Evolutionary conservation across 2,888 invertebrate species (phyloP).

Genomic region (Cepaea hortensis): DNA sequence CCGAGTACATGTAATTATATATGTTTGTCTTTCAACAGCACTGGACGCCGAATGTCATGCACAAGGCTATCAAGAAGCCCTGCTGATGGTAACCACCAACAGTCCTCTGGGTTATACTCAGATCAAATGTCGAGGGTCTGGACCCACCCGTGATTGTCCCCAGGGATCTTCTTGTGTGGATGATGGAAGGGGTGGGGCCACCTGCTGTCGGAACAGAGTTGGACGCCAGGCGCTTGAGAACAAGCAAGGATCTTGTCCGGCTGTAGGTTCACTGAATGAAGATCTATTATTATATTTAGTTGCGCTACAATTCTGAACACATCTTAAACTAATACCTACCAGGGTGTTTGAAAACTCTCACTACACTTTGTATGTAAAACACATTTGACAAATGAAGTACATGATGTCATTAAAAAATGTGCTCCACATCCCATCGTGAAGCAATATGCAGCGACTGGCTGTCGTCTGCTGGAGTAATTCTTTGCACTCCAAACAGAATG

Average conservation of each 20-base stretch:
- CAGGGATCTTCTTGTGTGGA: constrained; percentile 27
- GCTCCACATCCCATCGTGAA: no score
- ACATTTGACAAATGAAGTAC: no score
- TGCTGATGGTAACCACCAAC: neutral
- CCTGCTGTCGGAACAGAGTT: constrained; percentile 27
- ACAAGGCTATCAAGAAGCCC: constrained; percentile 13
- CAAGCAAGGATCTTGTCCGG: constrained; percentile 21
- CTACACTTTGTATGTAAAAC: no score
- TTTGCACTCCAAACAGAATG: no score
- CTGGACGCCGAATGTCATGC: constrained; percentile 25
- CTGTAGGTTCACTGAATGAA: neutral
- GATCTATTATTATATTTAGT: neutral
- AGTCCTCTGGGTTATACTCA: constrained; percentile 13
- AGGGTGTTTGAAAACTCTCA: no score
- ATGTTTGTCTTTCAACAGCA: neutral
- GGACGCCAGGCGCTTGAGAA: neutral
- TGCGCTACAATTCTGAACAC: neutral
- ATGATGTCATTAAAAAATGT: no score
- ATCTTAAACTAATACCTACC: no score
- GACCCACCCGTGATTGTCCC: constrained; percentile 16
- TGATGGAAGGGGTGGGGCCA: constrained; percentile 15
- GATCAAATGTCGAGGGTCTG: constrained; percentile 15
- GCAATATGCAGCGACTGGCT: no score
- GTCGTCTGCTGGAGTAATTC: no score
- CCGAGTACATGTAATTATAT: no score